Percentiles rank a stretch among this genome's conserved stretches.
Evolutionary conservation across 2,797 vertebrate genomes (phyloP).

Genomic region (Jordanella pulchra): DNA sequence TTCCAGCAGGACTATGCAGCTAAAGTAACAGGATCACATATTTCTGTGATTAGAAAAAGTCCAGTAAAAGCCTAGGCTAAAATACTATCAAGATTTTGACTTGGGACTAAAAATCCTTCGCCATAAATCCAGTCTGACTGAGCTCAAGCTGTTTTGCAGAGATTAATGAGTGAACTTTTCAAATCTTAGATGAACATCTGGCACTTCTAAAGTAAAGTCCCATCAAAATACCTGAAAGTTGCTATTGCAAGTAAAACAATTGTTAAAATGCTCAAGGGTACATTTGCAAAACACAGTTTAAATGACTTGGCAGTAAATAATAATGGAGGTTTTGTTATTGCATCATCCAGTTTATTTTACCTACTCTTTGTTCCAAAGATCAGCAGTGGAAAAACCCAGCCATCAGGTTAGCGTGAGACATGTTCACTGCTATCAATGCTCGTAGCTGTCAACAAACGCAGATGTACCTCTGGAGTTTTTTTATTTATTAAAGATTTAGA

Average conservation of each 20-base stretch:
- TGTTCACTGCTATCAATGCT: slow-evolving; percentile 53
- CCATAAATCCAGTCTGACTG: background rate
- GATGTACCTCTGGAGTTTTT: slow-evolving; percentile 45
- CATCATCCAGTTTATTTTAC: background rate
- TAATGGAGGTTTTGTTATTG: background rate
- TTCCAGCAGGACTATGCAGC: background rate
- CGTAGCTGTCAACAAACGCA: slow-evolving; percentile 31
- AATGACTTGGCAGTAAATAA: background rate
- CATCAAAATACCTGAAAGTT: background rate
- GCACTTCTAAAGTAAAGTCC: background rate
- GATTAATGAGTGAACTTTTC: too few relatives aligned
- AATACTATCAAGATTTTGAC: background rate
- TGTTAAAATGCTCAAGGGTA: background rate
- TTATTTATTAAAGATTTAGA: background rate
- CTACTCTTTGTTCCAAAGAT: slow-evolving; percentile 17
- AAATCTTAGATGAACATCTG: too few relatives aligned
- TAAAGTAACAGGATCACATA: background rate
- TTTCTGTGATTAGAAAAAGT: background rate
- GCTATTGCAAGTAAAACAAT: background rate
- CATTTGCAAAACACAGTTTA: background rate
- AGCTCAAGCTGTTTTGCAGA: background rate
- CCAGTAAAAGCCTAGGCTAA: background rate
- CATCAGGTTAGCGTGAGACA: slow-evolving; percentile 18
- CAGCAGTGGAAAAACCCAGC: slow-evolving; percentile 38
- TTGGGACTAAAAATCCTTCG: background rate